phyloP scores from a whole-genome alignment of 2,888 invertebrate species.

The Nemoura dubitans region DNA sequence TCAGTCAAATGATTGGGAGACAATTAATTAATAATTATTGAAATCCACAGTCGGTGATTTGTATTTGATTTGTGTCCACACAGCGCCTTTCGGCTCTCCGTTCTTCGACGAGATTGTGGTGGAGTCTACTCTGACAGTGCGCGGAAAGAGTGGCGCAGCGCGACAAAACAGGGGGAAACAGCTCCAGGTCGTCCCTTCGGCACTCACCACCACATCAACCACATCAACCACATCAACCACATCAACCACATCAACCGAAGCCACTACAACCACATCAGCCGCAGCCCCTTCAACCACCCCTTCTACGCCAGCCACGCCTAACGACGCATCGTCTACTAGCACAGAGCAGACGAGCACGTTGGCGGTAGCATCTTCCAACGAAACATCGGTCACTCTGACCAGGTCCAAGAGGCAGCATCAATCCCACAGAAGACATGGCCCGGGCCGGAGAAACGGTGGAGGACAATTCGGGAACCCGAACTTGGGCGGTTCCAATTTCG shows the following conservation, averaged over 20 bases:
- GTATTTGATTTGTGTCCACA: not conserved
- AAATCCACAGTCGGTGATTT: not conserved
- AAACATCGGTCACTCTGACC: not conserved
- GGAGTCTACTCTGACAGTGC: constrained; percentile 54
- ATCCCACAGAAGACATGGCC: not conserved
- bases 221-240: not conserved
- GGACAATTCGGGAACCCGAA: constrained; percentile 1
- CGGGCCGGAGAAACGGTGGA: not conserved
- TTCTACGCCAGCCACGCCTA: not conserved
- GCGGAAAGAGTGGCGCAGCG: constrained; percentile 48
- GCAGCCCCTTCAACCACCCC: not conserved
- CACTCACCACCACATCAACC: not conserved
- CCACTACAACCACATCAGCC: not conserved
- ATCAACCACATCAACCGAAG: not conserved
- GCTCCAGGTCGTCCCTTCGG: not conserved
- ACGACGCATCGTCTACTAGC: not conserved
- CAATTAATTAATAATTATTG: not conserved
- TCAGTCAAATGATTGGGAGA: too few species aligned
- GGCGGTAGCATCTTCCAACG: not conserved
- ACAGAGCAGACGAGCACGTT: not conserved
- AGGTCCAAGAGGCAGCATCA: not conserved
- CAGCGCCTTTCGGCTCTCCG: constrained; percentile 58
- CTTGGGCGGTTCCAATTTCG: not conserved
- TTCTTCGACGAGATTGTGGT: constrained; percentile 62
- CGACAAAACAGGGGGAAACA: constrained; percentile 46